Evolutionary conservation across 1,140 invertebrate species (phyloP).

Genomic region (Hylyphantes graminicola): DNA sequence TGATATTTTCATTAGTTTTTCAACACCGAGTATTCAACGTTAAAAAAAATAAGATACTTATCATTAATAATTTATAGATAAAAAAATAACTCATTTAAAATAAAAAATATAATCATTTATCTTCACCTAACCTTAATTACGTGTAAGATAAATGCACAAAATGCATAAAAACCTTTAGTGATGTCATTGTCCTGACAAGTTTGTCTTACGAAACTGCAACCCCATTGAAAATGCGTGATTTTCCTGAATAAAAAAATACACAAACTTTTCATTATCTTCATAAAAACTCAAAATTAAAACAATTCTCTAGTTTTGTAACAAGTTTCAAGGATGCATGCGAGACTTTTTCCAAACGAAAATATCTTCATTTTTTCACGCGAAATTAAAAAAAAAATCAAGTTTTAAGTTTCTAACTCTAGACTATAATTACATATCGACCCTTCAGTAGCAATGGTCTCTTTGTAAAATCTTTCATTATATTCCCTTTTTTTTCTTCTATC

Average conservation of each 20-base stretch:
- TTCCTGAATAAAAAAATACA: slow-evolving; percentile 12
- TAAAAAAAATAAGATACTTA: too few relatives aligned
- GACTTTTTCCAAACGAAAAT: neutral
- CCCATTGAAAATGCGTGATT: slow-evolving; percentile 21
- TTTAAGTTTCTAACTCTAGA: slow-evolving; percentile 48
- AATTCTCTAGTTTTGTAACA: slow-evolving; percentile 47
- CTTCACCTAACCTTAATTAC: too few relatives aligned
- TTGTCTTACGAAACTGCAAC: slow-evolving; percentile 7
- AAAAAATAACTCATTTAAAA: too few relatives aligned
- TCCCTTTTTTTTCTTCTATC: slow-evolving; percentile 27
- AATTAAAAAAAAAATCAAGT: neutral
- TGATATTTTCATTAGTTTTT: too few relatives aligned
- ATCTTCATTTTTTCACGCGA: slow-evolving; percentile 10
- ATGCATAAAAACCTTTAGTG: neutral
- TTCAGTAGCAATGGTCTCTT: neutral
- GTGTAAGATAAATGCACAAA: too few relatives aligned
- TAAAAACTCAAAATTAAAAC: slow-evolving; percentile 52
- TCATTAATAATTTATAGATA: too few relatives aligned
- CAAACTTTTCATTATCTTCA: slow-evolving; percentile 29
- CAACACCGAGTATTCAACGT: too few relatives aligned
- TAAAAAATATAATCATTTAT: too few relatives aligned
- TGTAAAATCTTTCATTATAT: neutral
- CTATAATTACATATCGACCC: slow-evolving; percentile 56
- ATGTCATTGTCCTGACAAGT: slow-evolving; percentile 16
- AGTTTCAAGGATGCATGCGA: slow-evolving; percentile 10